These are phyloP conservation scores for Ariopsis seemanni DNA, from an alignment of 2,113 vertebrate species.

Conservation along the genomic window DNA sequence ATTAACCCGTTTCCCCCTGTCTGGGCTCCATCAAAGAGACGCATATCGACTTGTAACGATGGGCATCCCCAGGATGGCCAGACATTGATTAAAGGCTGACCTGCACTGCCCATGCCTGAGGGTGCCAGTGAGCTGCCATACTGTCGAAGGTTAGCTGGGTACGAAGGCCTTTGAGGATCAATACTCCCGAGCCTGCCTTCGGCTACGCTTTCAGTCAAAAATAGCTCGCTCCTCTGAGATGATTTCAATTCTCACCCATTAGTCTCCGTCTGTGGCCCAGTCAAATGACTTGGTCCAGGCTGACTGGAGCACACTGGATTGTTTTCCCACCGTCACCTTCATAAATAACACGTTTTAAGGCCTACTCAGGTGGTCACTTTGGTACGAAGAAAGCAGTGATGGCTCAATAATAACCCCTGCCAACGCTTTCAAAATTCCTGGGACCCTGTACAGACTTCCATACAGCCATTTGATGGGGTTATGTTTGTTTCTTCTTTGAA, in stretches of 20 bases:
- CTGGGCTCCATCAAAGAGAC: constrained; percentile 67
- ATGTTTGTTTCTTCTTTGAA: not conserved
- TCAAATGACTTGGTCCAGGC: constrained; percentile 72
- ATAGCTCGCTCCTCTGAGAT: constrained; percentile 87
- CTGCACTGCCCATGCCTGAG: constrained; percentile 61
- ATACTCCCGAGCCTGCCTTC: constrained; percentile 60
- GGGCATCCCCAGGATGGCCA: constrained; percentile 77
- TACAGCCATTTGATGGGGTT: not conserved
- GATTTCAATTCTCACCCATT: constrained; percentile 99
- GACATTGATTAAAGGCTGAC: constrained; percentile 81
- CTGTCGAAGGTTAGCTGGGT: constrained; percentile 74
- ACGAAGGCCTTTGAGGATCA: constrained; percentile 75
- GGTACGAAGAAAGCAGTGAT: not conserved
- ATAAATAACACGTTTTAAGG: constrained; percentile 3
- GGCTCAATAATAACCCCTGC: not conserved
- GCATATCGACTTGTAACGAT: constrained; percentile 76
- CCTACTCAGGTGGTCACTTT: constrained; percentile 15
- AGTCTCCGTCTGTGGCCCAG: constrained; percentile 82
- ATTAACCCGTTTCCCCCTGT: constrained; percentile 60
- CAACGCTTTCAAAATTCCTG: not conserved
- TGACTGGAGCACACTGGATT: constrained; percentile 36
- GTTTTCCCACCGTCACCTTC: constrained; percentile 19
- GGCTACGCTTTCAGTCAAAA: constrained; percentile 71
- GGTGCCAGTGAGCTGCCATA: constrained; percentile 62
- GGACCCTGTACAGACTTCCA: not conserved